Evolutionary conservation across 2,888 invertebrate genomes (phyloP).

Genomic region (Drosophila diplacantha): DNA sequence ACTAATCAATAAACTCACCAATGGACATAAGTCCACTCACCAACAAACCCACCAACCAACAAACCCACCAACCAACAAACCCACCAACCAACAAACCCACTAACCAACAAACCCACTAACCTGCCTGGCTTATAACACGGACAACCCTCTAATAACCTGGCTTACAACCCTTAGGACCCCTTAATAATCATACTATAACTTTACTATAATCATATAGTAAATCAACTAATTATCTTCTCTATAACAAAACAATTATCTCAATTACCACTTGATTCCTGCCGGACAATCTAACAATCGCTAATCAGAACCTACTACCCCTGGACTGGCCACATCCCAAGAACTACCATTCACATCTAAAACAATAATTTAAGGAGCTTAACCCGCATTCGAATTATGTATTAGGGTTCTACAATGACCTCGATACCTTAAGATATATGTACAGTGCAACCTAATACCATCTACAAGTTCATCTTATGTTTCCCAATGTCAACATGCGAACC

Average conservation of each 20-base stretch:
- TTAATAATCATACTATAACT: not conserved
- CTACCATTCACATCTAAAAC: not conserved
- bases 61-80: not conserved
- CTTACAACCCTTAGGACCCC: not conserved
- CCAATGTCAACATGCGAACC: not conserved
- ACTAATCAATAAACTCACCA: not conserved
- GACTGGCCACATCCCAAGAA: not conserved
- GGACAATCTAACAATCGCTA: too few species aligned
- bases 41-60: not conserved
- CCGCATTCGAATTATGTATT: not conserved
- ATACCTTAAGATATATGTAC: not conserved
- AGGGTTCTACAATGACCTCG: not conserved
- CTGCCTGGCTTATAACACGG: not conserved
- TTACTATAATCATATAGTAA: too few species aligned
- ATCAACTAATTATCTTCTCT: too few species aligned
- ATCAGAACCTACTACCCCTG: not conserved
- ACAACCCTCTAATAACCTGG: not conserved
- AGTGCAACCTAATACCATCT: not conserved
- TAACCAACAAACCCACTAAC: not conserved
- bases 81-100: not conserved
- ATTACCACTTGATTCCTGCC: too few species aligned
- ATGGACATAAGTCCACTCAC: not conserved
- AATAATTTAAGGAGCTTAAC: not conserved
- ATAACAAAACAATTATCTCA: too few species aligned
- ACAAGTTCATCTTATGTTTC: not conserved